Evolutionary conservation across 2,888 invertebrate genomes (phyloP), one percentile per base, ranked within the genome.

Genomic region (Lamellibrachia columna): DNA sequence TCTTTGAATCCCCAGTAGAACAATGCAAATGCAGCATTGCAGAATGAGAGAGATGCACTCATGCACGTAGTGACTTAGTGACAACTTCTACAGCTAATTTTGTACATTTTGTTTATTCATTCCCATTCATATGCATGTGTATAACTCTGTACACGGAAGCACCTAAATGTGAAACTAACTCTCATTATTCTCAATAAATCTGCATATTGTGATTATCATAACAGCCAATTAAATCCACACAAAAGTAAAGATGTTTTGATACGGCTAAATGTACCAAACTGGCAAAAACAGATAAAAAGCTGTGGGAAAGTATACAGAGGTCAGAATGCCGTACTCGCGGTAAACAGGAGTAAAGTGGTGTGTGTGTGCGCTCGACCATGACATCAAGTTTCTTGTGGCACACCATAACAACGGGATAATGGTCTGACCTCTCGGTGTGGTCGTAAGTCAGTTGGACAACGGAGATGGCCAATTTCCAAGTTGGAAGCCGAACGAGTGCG

Each of bases 291-390:
- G 22, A 75, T 75, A 22, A 22, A 22, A 40, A 22, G 15, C 1
- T 75, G 75, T 75, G 75, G 75, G 75, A 75, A 75, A 11, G 75
- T 6, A 6, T 11, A 15, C 22, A 22, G 75, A 75, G 75, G 75
- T 75, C 75, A 75, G 6, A 15, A 22, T 75, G 6, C 22, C 0
- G 75, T 75, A 75, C 75, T 75, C 6, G 11, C 0, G 75, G 75
- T 75, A 75, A 75, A 75, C 75, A 75, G 22, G 75, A 75, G 75
- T 15, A 75, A 75, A 75, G 75, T 75, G 75, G 75, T 75, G 75
- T 75, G 75, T 75, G 75, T 75, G 75, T 75, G 75, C 75, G 75
- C 2, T 75, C 75, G 6, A 75, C 22, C 75, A 2, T 75, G 75
- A 15, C 75, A n/a, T 22, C 22, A 75, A 75, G 0, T 75, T 75